Percentiles rank a stretch among this genome's conserved stretches.
Conservation (phyloP, 1,140 invertebrate species). For the Panagrolaimus sp. region DNA sequence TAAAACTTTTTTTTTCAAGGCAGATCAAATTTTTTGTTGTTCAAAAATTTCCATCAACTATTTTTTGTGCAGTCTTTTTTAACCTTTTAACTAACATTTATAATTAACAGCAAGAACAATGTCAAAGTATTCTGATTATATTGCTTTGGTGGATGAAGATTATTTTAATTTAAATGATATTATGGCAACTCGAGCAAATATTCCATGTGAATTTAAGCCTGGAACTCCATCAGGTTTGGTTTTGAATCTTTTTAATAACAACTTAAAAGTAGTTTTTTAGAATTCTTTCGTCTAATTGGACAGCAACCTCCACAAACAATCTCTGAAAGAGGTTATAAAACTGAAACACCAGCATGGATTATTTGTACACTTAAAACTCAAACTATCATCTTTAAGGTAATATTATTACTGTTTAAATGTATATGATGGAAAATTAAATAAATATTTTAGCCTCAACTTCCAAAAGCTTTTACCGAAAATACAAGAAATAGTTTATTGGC, state of each 20-base stretch:
- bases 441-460: background rate
- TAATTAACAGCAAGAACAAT: no score
- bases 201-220: background rate
- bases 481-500: background rate
- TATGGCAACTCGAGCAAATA: slow-evolving; percentile 3
- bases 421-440: no score
- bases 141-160: slow-evolving; percentile 5
- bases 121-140: background rate
- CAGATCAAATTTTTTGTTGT: no score
- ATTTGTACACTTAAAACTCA: background rate
- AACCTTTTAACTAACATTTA: no score
- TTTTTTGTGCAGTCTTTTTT: no score
- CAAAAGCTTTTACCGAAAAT: background rate
- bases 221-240: background rate
- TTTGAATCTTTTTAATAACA: background rate
- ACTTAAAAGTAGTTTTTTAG: background rate
- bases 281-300: slow-evolving; percentile 12
- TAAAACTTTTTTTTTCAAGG: no score
- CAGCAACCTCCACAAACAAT: background rate
- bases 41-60: no score
- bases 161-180: slow-evolving; percentile 4
- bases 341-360: background rate
- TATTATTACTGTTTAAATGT: no score
- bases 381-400: background rate
- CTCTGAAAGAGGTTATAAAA: background rate